phyloP scores from a whole-genome alignment of 2,888 invertebrate genomes.

The Byasa hedistus region DNA sequence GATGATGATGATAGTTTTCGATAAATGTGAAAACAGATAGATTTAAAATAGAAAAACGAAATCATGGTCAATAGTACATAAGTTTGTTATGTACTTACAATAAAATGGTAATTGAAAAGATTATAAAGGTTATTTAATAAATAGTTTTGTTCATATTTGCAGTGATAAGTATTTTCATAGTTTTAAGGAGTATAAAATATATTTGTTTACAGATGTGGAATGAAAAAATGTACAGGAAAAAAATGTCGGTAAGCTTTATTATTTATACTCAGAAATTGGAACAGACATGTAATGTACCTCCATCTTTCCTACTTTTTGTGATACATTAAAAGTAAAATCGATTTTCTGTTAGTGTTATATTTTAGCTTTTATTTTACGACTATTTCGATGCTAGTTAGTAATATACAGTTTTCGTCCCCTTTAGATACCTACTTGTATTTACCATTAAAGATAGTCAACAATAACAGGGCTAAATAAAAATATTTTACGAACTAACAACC shows the following conservation, averaged over 20 bases:
- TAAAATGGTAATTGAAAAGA: no score
- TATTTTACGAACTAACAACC: not conserved
- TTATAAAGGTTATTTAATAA: no score
- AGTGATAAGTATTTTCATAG: not conserved
- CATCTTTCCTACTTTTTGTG: not conserved
- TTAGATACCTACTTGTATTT: no score
- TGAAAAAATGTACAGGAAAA: slow-evolving; percentile 51
- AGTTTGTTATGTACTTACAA: no score
- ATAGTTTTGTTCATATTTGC: no score
- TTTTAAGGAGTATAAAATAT: not conserved
- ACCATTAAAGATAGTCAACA: not conserved
- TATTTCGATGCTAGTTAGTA: no score
- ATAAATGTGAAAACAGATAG: not conserved
- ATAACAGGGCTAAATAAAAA: not conserved
- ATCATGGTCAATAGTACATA: no score
- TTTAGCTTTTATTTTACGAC: not conserved
- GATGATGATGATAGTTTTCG: no score
- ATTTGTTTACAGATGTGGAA: slow-evolving; percentile 53
- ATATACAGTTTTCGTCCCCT: no score
- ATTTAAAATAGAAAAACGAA: not conserved
- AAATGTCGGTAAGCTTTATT: slow-evolving; percentile 54
- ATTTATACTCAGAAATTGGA: not conserved
- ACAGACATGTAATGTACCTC: not conserved
- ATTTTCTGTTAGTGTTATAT: not conserved
- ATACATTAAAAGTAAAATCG: not conserved